Conservation (phyloP, 2,797 vertebrate species). For the Phrynocephalus guinanensis region DNA sequence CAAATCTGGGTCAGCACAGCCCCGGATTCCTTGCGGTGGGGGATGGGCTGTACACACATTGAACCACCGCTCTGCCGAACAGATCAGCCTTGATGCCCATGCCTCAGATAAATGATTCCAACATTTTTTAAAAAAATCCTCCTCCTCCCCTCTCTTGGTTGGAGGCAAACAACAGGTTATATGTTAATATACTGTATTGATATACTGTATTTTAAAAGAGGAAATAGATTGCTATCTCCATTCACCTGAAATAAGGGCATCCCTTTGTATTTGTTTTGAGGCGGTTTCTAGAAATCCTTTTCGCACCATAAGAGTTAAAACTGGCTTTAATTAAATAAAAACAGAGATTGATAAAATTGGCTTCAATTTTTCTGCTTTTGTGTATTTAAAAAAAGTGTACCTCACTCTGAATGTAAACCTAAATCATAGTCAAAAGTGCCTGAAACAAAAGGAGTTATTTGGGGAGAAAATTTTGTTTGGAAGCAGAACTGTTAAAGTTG, state of each 20-base stretch:
- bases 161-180: background rate
- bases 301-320: background rate
- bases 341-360: background rate
- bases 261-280: background rate
- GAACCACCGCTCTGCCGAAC: background rate
- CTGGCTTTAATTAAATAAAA: background rate
- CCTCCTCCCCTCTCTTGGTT: background rate
- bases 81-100: background rate
- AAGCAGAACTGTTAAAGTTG: background rate
- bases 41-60: background rate
- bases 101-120: background rate
- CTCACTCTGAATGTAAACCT: background rate
- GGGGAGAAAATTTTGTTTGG: background rate
- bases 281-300: background rate
- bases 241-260: background rate
- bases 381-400: background rate
- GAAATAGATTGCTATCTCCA: background rate
- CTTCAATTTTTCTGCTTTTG: background rate
- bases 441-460: background rate
- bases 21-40: slow-evolving; percentile 6
- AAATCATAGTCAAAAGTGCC: background rate
- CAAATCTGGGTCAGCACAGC: slow-evolving; percentile 44
- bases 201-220: background rate
- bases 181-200: background rate
- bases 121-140: background rate